Evolutionary conservation across 1,140 invertebrate genomes (phyloP), one percentile per base, ranked within the genome.

Genomic region (Psilanteris sp.): DNA sequence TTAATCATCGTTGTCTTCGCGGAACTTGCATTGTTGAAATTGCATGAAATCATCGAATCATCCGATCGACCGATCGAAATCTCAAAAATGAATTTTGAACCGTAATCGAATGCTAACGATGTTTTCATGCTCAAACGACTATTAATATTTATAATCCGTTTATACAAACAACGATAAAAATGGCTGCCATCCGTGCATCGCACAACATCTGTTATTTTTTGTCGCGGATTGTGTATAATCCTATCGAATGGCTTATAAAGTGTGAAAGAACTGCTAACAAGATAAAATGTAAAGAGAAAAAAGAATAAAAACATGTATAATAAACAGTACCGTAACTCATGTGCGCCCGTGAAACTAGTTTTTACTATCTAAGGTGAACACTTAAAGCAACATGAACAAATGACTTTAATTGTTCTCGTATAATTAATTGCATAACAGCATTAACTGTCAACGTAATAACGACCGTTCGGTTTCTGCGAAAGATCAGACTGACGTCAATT

Each of bases 381-480:
- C 67, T 37, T 48, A 48, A 55, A 62, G 36, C 37, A 61, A 43
- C 31, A 18, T 16, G 43, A 50, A 54, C 46, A 52, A 70, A 34
- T 36, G 5, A 54, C 36, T 61, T 59, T 71, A 71, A 71, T 71
- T 71, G 46, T 54, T 71, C 54, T 71, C 37, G 9, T 48, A 44
- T 55, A 54, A 71, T 71, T 46, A 62, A 71, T 71, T 71, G 54
- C 55, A 54, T 71, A 71, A 71, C 22, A 34, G 31, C 32, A 18
- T 34, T 59, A 71, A 70, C 44, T 54, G 44, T 54, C 43, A 39
- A 61, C 24, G 66, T 55, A 52, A 70, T 31, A 54, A 36, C 15
- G 11, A 46, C 48, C 15, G 29, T n/a, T 57, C 16, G 31, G 57
- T 48, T 67, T 43, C 61, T 44, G 44, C 39, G 39, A n/a, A 46